Conservation (phyloP, 2,888 invertebrate genomes). For the Sminthurinus aureus region DNA sequence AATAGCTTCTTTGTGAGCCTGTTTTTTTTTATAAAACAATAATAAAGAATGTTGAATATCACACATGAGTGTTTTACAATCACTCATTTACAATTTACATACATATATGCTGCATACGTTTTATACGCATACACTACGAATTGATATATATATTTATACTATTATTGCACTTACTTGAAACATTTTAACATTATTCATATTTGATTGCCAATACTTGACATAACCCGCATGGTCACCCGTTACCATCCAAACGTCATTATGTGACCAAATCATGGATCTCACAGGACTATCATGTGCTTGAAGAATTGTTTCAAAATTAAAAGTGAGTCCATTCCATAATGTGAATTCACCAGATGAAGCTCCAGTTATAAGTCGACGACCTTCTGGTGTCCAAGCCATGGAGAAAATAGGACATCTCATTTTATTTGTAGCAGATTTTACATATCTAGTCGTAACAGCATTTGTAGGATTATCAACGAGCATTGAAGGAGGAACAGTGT, state of each 20-base stretch:
- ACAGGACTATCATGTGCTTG: conserved; percentile 99
- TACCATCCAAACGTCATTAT: conserved; percentile 99
- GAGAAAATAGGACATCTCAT: conserved; percentile 99
- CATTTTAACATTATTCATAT: conserved; percentile 99
- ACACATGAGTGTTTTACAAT: no score
- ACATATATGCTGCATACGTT: no score
- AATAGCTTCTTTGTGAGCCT: conserved; percentile 98
- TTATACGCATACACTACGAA: background rate
- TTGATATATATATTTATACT: background rate
- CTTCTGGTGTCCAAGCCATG: conserved; percentile 99
- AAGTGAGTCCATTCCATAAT: conserved; percentile 99
- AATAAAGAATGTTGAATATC: background rate
- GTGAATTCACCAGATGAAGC: conserved; percentile 99
- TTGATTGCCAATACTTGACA: conserved; percentile 99
- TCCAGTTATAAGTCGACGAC: conserved; percentile 94
- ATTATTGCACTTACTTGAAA: conserved; percentile 73
- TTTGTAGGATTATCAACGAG: conserved; percentile 96
- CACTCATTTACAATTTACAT: no score
- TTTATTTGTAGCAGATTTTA: conserved; percentile 99
- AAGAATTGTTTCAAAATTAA: conserved; percentile 99
- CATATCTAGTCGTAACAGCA: conserved; percentile 85
- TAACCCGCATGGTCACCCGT: conserved; percentile 98
- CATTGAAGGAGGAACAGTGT: conserved; percentile 91
- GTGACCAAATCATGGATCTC: conserved; percentile 99
- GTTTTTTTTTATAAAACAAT: no score